A percentile compares a stretch with the other conserved stretches of the same genome.
Conservation (phyloP, 1,140 invertebrate species). For the Drosophila melanogaster region Release_6_plus_ISO1_MT NT_037436.4:10957501-10958000, state of each 20-base stretch:
- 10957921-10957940: slow-evolving; percentile 29
- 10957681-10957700: neutral
- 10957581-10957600: neutral
- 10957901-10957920: slow-evolving; percentile 68
- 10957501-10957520: neutral
- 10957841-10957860: slow-evolving; percentile 40
- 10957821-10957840: slow-evolving; percentile 7
- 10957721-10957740: neutral
- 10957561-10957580: neutral
- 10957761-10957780: no score
- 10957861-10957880: slow-evolving; percentile 67
- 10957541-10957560: neutral
- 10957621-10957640: neutral
- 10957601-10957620: neutral
- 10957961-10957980: slow-evolving; percentile 49
- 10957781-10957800: neutral
- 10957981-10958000: slow-evolving; percentile 60
- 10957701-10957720: neutral
- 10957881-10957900: slow-evolving; percentile 64
- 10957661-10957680: neutral
- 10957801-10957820: neutral
- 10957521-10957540: slow-evolving; percentile 3
- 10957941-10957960: slow-evolving; percentile 31
- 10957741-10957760: no score
- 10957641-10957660: neutral